Percentiles rank a stretch among this genome's conserved stretches.
phyloP scores from a whole-genome alignment of 1,140 invertebrate genomes.

The Battus philenor region DNA sequence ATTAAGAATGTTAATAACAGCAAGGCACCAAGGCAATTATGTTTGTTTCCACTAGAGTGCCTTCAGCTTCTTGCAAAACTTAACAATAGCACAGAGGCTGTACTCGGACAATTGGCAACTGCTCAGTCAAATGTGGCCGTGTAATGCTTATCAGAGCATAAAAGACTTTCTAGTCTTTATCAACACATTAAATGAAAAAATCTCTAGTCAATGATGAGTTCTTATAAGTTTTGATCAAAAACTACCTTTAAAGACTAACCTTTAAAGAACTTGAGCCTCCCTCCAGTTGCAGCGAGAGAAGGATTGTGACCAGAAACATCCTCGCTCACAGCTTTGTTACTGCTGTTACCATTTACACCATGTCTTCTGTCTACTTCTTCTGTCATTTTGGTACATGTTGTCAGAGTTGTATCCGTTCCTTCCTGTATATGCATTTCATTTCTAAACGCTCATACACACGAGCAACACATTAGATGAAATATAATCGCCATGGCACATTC shows the following conservation, averaged over 20 bases:
- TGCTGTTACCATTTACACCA: constrained; percentile 79
- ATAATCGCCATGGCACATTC: constrained; percentile 59
- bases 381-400: constrained; percentile 82
- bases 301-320: constrained; percentile 55
- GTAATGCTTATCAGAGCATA: constrained; percentile 74
- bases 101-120: constrained; percentile 58
- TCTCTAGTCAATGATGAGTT: neutral
- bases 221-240: constrained; percentile 17
- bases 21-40: constrained; percentile 15
- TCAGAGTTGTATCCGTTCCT: constrained; percentile 76
- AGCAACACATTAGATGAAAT: constrained; percentile 56
- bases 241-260: constrained; percentile 76
- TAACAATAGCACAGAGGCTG: constrained; percentile 61
- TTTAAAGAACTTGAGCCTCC: constrained; percentile 80
- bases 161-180: constrained; percentile 72
- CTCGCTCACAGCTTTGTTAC: constrained; percentile 65
- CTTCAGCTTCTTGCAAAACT: constrained; percentile 52
- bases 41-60: constrained; percentile 36
- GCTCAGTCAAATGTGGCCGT: constrained; percentile 57
- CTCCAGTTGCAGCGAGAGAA: constrained; percentile 62
- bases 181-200: constrained; percentile 11
- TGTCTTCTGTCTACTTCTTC: constrained; percentile 80
- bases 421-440: constrained; percentile 77
- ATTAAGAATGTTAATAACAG: too few relatives aligned
- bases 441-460: constrained; percentile 65